Conservation (phyloP, 2,888 invertebrate genomes). For the Ligdia adustata region DNA sequence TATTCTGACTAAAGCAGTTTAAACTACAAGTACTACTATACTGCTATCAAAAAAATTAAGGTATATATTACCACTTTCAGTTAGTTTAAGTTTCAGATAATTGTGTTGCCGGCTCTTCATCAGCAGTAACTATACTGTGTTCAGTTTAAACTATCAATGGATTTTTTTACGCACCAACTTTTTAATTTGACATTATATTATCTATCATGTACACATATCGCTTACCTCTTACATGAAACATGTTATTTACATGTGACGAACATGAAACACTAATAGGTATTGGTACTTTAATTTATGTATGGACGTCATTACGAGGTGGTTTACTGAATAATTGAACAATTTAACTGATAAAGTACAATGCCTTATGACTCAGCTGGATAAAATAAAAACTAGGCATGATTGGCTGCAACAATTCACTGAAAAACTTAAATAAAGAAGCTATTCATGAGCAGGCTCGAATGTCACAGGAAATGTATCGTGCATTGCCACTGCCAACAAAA, state of each 20-base stretch:
- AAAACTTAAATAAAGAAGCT: constrained; percentile 1
- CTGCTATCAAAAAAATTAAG: no score
- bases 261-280: neutral
- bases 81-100: no score
- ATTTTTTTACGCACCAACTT: neutral
- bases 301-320: neutral
- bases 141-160: no score
- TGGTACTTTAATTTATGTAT: neutral
- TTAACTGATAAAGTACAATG: neutral
- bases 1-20: no score
- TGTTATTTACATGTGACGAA: constrained; percentile 1
- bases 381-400: neutral
- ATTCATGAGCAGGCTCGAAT: constrained; percentile 2
- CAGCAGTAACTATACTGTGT: no score
- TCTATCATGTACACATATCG: neutral
- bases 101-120: no score
- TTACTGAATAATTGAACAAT: no score
- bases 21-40: no score
- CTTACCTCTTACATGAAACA: neutral
- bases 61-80: no score
- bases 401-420: neutral
- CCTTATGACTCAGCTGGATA: constrained; percentile 5
- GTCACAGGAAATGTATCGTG: neutral
- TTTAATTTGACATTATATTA: no score
- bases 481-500: no score